Evolutionary conservation across 2,113 vertebrate species (phyloP), one percentile per base, ranked within the genome.

Genomic region (Poicephalus gulielmi): DNA sequence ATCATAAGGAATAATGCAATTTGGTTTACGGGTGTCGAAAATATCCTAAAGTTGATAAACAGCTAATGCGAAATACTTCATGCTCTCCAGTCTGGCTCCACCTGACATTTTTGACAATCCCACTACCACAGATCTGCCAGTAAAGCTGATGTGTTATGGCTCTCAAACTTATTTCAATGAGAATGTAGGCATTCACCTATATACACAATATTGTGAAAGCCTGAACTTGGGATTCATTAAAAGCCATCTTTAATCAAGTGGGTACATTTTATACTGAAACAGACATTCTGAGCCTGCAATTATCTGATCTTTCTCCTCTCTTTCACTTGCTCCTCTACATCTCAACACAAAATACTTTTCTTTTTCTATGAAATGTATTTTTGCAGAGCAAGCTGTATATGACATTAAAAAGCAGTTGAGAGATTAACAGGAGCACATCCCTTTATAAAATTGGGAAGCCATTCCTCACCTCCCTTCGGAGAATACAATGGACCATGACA

Each of bases 401-500:
- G 66, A 68, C 20, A 71, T 50, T 33, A 88, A 90, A 86, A 17
- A 92, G 13, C 8, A 89, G 13, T 17, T 75, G 83, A 87, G 53
- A 94, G 31, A 64, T 37, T 86, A 91, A 59, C 43, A 83, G 75
- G 41, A 82, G 53, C 49, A 73, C 17, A 96, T 60, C 22, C 64
- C 68, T 81, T 81, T 39, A 92, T 83, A 86, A 85, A 83, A 86
- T 73, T 7, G 63, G 62, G 86, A 96, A 96, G 67, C n/a, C 44
- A 86, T 94, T 92, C 49, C 97, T 98, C 94, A 99, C 99, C 99
- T 99, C 99, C 98, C 98, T 98, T 96, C 99, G 98, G 86, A 99
- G 98, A 97, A 99, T 98, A 95, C 99, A 99, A 98, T 99, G 99
- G 93, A 99, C 99, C 99, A 99, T 99, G 97, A 99, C 99, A 88